These are phyloP conservation scores for Syritta pipiens DNA, from an alignment of 2,888 invertebrate species.

Conservation along the genomic window DNA sequence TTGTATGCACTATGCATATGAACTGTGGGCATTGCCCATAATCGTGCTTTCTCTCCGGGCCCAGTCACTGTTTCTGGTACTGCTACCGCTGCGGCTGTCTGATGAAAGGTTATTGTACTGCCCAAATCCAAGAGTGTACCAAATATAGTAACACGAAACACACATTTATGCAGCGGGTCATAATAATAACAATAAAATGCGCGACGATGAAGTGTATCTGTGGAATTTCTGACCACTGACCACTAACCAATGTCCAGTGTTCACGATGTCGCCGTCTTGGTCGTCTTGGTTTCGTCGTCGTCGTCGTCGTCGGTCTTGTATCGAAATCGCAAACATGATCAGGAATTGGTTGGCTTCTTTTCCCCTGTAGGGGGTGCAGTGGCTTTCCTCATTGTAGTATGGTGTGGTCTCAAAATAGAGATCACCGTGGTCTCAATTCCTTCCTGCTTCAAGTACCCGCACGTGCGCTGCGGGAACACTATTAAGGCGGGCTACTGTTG, in stretches of 20 bases:
- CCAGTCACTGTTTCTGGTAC: not conserved
- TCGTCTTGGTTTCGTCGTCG: not conserved
- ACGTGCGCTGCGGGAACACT: slow-evolving; percentile 16
- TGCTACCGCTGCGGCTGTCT: not conserved
- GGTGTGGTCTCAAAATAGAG: slow-evolving; percentile 32
- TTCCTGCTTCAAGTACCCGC: slow-evolving; percentile 28
- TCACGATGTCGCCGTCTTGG: not conserved
- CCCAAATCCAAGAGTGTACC: slow-evolving; percentile 64
- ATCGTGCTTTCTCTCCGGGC: slow-evolving; percentile 64
- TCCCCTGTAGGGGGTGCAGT: slow-evolving; percentile 12
- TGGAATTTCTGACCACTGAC: slow-evolving; percentile 26
- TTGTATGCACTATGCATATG: slow-evolving; percentile 26
- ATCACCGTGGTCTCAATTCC: slow-evolving; percentile 32
- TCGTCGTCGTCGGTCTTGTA: too few species aligned
- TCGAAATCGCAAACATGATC: slow-evolving; percentile 44
- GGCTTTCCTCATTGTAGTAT: not conserved
- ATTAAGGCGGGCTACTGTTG: slow-evolving; percentile 1
- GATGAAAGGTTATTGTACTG: slow-evolving; percentile 70
- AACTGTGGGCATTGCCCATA: slow-evolving; percentile 40
- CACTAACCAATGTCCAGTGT: not conserved
- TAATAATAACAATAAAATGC: slow-evolving; percentile 61
- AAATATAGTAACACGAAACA: slow-evolving; percentile 37
- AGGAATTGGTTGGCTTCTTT: slow-evolving; percentile 31
- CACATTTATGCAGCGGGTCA: slow-evolving; percentile 49
- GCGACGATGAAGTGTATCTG: slow-evolving; percentile 36